phyloP scores from a whole-genome alignment of 2,888 invertebrate species.

The Strigamia transsilvanica region DNA sequence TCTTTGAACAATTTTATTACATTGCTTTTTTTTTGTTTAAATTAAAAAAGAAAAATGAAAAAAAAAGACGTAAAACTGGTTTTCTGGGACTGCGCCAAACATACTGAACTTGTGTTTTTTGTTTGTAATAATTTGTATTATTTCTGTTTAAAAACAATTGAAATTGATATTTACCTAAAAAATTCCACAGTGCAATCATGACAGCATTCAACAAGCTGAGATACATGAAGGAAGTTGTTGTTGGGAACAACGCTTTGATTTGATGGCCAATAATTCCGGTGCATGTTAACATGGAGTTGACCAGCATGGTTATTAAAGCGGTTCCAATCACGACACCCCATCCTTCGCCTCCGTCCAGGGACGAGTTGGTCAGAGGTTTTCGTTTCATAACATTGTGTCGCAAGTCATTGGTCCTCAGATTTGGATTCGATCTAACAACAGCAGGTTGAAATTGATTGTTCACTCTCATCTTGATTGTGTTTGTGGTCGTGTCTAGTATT shows the following conservation, averaged over 20 bases:
- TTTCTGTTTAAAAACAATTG: not conserved
- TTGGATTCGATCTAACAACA: slow-evolving; percentile 2
- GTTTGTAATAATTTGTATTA: too few relatives aligned
- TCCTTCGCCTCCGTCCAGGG: slow-evolving; percentile 64
- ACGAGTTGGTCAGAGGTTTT: not conserved
- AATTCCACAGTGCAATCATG: slow-evolving; percentile 22
- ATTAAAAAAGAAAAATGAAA: too few relatives aligned
- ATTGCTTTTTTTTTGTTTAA: too few relatives aligned
- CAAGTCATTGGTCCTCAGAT: not conserved
- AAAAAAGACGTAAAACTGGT: too few relatives aligned
- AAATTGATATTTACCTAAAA: not conserved
- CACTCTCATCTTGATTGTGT: slow-evolving; percentile 22
- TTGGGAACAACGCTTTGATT: not conserved
- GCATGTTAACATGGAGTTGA: slow-evolving; percentile 21
- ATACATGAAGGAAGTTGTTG: not conserved
- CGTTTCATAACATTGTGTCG: not conserved
- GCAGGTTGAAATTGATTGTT: slow-evolving; percentile 32
- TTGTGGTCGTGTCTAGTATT: not conserved
- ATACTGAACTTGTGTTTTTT: too few relatives aligned
- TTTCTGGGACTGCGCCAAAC: too few relatives aligned
- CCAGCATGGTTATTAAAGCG: slow-evolving; percentile 61
- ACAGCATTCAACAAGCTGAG: slow-evolving; percentile 19
- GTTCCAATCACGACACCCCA: slow-evolving; percentile 66
- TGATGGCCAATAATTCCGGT: slow-evolving; percentile 1
- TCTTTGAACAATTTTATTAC: not conserved